Percentiles rank a stretch among this genome's conserved stretches.
These are phyloP conservation scores for Zapus hudsonius DNA, from an alignment of 2,113 vertebrate genomes.

Conservation along the genomic window DNA sequence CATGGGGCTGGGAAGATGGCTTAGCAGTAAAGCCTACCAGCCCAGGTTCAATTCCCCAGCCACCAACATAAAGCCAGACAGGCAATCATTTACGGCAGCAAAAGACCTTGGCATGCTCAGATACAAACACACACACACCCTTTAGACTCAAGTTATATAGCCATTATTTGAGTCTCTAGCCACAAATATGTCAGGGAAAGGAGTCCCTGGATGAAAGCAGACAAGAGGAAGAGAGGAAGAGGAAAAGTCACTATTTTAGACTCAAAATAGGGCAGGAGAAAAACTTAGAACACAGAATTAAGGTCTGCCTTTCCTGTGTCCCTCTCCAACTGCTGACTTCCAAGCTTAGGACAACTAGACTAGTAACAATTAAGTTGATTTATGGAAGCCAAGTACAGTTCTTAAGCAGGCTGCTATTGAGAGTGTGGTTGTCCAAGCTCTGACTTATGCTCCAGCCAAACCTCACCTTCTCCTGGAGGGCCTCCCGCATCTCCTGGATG, in stretches of 20 bases:
- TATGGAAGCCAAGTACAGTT: not conserved
- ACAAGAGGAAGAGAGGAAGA: not conserved
- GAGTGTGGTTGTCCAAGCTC: rapidly evolving
- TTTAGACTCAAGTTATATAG: not conserved
- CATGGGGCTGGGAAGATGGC: too few relatives aligned
- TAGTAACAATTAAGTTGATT: too few relatives aligned
- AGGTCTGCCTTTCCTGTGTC: not conserved
- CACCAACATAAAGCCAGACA: too few relatives aligned
- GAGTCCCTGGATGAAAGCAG: not conserved
- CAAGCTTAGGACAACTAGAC: not conserved
- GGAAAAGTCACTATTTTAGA: not conserved
- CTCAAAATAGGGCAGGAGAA: not conserved
- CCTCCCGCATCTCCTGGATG: constrained; percentile 98
- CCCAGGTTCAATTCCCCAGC: too few relatives aligned
- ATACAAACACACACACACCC: too few relatives aligned
- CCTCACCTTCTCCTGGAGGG: constrained; percentile 94
- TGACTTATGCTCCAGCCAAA: not conserved
- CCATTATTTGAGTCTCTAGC: not conserved
- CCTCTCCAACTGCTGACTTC: not conserved
- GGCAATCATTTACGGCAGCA: too few relatives aligned
- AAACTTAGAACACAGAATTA: not conserved
- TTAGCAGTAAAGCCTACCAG: too few relatives aligned
- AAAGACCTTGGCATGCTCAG: too few relatives aligned
- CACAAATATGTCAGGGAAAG: not conserved
- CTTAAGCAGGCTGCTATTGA: not conserved